Base-by-base conservation (phyloP, 2,888 invertebrate genomes). In the Cistogaster globosa region DNA sequence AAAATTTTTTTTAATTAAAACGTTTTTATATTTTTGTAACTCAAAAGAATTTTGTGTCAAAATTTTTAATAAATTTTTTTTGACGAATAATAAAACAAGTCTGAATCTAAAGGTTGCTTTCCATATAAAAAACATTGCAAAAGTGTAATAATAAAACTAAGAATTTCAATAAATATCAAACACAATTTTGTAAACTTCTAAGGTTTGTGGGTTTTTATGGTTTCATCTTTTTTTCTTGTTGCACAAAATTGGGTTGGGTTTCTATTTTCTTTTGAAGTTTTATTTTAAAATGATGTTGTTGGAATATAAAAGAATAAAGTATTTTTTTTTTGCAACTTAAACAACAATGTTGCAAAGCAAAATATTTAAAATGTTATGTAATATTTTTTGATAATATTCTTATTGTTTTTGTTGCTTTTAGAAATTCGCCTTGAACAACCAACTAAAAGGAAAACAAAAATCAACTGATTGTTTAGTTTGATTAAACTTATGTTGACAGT, bases 321-420 rank as follows among this genome's bases (percentile, higher is more conserved):
- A 69, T 79, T 75, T 78, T 26, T 16, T 14, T 38, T 69, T 57
- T 65, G 32, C 36, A 65, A 71, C 16, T 71, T 62, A 12, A 63
- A 79, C 18, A 51, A 72, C 72, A 32, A 65, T 42, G 42, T 12
- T 42, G 42, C 2, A 12, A 42, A 42, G 26, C 26, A 26, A 42
- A 42, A 42, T 42, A 12, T 12, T 62, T 83, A 78, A 26, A 26
- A 26, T 26, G 26, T 26, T 68, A 68, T 74, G 48, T 51, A 62
- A 67, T 65, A 75, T 82, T 68, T 63, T 67, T 68, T 22, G 1
- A 42, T 53, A 16, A 63, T 63, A 36, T 51, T 68, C 11, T 26
- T 60, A 38, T 22, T 60, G 32, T 48, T 76, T 0, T 60, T 67
- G 22, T 16, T 48, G 45, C 5, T 48, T 16, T 48, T n/a, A 14